Base-by-base conservation (phyloP, 2,797 vertebrate genomes). In the Lerista edwardsae region DNA sequence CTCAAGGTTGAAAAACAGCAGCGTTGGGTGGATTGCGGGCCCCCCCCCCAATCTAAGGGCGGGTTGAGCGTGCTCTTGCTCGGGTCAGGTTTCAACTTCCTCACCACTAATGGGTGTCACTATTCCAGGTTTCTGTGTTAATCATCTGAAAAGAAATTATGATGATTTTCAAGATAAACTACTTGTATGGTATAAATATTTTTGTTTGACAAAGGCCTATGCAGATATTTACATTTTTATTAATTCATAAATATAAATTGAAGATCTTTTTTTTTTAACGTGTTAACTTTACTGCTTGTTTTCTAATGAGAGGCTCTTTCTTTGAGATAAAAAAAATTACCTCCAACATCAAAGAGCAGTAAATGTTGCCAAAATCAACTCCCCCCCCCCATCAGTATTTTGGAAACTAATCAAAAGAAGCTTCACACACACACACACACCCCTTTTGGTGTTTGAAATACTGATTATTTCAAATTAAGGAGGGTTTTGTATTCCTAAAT, bases 211-310 rank as follows among this genome's bases (percentile, higher is more conserved):
- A 89, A 87, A 94, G 89, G 77, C 84, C 80, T 89, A 36, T 90
- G 86, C 87, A 87, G 84, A 93, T 55, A 55, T 95, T 94, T 94
- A 90, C 92, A 92, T 93, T 94, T 94, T 95, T 88, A 92, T 93
- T 93, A 91, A 93, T 94, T 92, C 90, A 94, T 90, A 93, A 87
- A 84, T 92, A 92, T 91, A 94, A 92, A 88, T 93, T 91, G 90
- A 82, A 85, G 68, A 89, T 84, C 75, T 7, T 92, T 91, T 91
- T n/a, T 41, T 93, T 95, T 90, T 89, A 86, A 51, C 14, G 47
- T 91, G 67, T 83, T 82, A 14, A 90, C 85, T 91, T 91, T 90
- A 79, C 34, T 74, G 31, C 36, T 93, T 93, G 64, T 91, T 90
- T 91, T 67, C 84, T 84, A 59, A 88, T 88, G 82, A 87, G 61